Evolutionary conservation across 92 coral and sea anemone genomes (phyloP).

Genomic region (Isaurus tuberculatus): DNA sequence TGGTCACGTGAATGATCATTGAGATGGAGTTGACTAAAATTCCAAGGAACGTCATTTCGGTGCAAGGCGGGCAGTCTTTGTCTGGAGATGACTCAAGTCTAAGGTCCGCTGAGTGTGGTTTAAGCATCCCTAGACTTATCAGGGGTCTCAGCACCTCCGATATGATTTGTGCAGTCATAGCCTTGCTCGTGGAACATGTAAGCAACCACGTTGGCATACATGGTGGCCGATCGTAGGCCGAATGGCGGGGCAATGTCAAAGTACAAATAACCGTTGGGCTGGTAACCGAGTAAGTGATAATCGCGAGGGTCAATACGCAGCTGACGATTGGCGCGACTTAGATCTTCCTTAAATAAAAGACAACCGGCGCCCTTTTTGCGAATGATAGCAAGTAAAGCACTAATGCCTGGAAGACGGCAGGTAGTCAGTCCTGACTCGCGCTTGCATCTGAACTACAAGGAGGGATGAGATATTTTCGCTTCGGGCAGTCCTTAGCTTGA

Average conservation of each 20-base stretch:
- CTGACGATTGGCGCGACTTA: conserved; percentile 7
- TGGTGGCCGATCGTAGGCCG: conserved; percentile 31
- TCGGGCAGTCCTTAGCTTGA: conserved; percentile 4
- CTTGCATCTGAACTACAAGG: conserved; percentile 7
- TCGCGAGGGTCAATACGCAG: conserved; percentile 22
- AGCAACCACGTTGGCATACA: conserved; percentile 22
- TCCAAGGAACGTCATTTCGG: conserved; percentile 42
- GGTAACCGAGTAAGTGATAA: conserved; percentile 14
- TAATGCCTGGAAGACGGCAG: conserved; percentile 14
- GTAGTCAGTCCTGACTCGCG: conserved; percentile 25
- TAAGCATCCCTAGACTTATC: neutral
- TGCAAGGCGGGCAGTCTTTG: conserved; percentile 45
- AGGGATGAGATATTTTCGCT: conserved; percentile 24
- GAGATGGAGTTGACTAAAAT: conserved; percentile 29
- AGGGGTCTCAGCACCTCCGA: no score
- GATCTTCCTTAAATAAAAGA: conserved; percentile 22
- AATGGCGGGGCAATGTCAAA: conserved; percentile 33
- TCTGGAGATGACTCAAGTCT: conserved; percentile 49
- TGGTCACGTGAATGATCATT: conserved; percentile 26
- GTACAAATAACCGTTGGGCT: neutral
- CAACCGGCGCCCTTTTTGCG: conserved; percentile 16
- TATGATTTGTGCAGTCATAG: conserved; percentile 35
- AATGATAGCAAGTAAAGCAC: conserved; percentile 14
- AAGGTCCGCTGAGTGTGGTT: conserved; percentile 12
- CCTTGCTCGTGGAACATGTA: conserved; percentile 36